phyloP scores from a whole-genome alignment of 2,888 invertebrate species.

The Agriopis leucophaearia region DNA sequence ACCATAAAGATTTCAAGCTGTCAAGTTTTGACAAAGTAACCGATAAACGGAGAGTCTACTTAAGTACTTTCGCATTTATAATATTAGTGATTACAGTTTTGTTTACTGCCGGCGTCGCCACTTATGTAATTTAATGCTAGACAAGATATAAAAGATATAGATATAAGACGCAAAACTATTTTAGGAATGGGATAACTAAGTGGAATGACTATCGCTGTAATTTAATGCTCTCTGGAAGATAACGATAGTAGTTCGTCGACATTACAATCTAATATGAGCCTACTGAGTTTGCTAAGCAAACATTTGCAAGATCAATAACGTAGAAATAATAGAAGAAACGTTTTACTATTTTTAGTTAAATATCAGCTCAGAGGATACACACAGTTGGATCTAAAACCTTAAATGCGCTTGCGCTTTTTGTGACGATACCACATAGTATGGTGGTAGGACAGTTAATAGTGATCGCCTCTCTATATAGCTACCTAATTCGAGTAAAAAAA shows the following conservation, averaged over 20 bases:
- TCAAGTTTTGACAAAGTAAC: background rate
- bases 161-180: slow-evolving; percentile 40
- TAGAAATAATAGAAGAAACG: background rate
- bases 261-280: slow-evolving; percentile 36
- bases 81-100: background rate
- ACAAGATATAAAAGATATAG: slow-evolving; percentile 27
- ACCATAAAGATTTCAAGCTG: too few species aligned
- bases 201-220: slow-evolving; percentile 42
- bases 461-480: too few species aligned
- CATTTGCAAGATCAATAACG: background rate
- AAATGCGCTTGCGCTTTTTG: too few species aligned
- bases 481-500: too few species aligned
- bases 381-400: too few species aligned
- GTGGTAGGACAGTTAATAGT: too few species aligned
- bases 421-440: too few species aligned
- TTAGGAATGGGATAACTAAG: slow-evolving; percentile 45
- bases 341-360: background rate
- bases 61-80: background rate
- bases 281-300: background rate
- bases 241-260: slow-evolving; percentile 63
- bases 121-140: slow-evolving; percentile 23
- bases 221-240: slow-evolving; percentile 55
- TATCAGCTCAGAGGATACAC: too few species aligned
- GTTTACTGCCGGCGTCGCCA: background rate
- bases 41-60: background rate